Percentiles rank a stretch among this genome's conserved stretches.
These are phyloP conservation scores for Lepilemur ruficaudatus DNA, from an alignment of 2,797 vertebrate species.

Conservation along the genomic window DNA sequence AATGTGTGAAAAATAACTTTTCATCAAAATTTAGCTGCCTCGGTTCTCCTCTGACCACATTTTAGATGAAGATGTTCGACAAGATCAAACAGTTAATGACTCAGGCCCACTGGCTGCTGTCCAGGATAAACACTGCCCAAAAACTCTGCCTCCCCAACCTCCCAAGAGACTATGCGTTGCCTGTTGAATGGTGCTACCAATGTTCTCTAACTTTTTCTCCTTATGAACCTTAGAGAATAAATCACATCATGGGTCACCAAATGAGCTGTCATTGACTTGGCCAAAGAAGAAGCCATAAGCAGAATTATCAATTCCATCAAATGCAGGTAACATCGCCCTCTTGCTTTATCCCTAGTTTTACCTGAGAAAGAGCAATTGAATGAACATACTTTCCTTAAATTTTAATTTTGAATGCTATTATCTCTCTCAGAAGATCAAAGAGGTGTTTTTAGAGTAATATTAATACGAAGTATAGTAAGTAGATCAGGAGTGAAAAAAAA, in stretches of 20 bases:
- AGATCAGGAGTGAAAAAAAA: not conserved
- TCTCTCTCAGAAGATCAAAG: slow-evolving; percentile 52
- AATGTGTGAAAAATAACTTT: slow-evolving; percentile 34
- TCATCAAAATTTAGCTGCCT: slow-evolving; percentile 57
- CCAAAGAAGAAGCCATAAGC: not conserved
- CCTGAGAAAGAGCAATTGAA: not conserved
- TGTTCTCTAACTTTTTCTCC: not conserved
- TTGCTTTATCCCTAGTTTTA: not conserved
- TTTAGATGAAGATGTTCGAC: slow-evolving; percentile 59
- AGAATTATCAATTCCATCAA: not conserved
- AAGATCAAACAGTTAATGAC: not conserved
- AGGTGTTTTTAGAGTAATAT: not conserved
- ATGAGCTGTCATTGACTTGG: not conserved
- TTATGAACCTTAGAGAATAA: not conserved
- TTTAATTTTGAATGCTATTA: not conserved
- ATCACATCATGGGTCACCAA: not conserved
- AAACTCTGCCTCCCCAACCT: slow-evolving; percentile 51
- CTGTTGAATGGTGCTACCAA: slow-evolving; percentile 36
- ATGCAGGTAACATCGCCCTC: not conserved
- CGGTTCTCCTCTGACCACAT: slow-evolving; percentile 50
- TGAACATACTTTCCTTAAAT: not conserved
- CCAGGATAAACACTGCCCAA: slow-evolving; percentile 68
- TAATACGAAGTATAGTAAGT: not conserved
- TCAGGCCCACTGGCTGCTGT: slow-evolving; percentile 56
- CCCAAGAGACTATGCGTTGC: not conserved